Percentiles rank a stretch among this genome's conserved stretches.
Conservation (phyloP, 1,140 invertebrate species). For the Chionoecetes opilio region DNA sequence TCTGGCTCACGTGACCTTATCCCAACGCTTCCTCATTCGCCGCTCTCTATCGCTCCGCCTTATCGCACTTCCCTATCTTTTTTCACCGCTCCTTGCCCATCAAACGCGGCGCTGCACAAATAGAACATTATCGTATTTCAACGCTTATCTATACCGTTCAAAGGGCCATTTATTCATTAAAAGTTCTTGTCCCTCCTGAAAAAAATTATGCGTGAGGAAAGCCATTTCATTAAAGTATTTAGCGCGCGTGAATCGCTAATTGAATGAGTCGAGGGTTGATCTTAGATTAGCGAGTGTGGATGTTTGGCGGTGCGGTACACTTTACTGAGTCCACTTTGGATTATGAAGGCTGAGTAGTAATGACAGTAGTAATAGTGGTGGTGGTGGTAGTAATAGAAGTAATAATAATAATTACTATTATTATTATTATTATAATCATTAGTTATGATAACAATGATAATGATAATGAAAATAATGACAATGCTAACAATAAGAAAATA, state of each 20-base stretch:
- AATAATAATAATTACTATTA: too few species aligned
- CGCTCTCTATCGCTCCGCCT: background rate
- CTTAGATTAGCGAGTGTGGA: background rate
- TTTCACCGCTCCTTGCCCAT: too few species aligned
- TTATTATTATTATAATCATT: too few species aligned
- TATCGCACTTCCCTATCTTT: background rate
- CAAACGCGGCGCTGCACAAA: too few species aligned
- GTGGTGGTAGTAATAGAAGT: too few species aligned
- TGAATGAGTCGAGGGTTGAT: background rate
- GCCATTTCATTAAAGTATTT: constrained; percentile 21
- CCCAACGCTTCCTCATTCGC: background rate
- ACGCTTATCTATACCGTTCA: background rate
- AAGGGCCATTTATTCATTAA: background rate
- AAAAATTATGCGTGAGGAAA: constrained; percentile 14
- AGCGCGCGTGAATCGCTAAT: background rate
- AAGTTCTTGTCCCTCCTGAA: background rate
- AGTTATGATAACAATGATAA: too few species aligned
- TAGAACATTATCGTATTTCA: background rate
- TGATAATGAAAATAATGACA: too few species aligned
- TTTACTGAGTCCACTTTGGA: background rate
- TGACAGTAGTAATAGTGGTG: too few species aligned
- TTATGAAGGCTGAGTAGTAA: too few species aligned
- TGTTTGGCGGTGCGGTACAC: background rate
- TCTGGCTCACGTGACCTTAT: background rate
- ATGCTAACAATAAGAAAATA: too few species aligned